These are phyloP conservation scores for Latheticus oryzae DNA, from an alignment of 2,888 invertebrate species.

Conservation along the genomic window DNA sequence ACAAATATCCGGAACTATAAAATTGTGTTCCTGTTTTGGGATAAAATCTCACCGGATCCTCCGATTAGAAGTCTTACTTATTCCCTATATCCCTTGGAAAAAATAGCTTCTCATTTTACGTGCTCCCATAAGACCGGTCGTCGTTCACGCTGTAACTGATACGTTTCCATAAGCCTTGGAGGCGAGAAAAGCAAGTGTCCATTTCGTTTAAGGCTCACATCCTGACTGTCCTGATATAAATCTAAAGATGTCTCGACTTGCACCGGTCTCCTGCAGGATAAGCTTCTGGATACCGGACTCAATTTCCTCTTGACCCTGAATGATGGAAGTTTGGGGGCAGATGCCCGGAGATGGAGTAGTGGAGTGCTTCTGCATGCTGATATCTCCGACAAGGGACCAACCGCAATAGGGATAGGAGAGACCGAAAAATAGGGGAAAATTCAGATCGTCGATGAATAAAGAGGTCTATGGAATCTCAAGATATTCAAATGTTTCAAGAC, in stretches of 20 bases:
- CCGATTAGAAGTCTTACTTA: conserved; percentile 34
- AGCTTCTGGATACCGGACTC: conserved; percentile 53
- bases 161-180: conserved; percentile 41
- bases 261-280: conserved; percentile 46
- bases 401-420: too few relatives aligned
- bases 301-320: conserved; percentile 52
- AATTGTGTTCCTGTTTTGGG: conserved; percentile 7
- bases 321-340: conserved; percentile 29
- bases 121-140: conserved; percentile 33
- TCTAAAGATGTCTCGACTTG: conserved; percentile 49
- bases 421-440: too few relatives aligned
- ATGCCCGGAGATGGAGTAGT: conserved; percentile 35
- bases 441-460: too few relatives aligned
- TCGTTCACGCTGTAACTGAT: conserved; percentile 39
- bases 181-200: conserved; percentile 51
- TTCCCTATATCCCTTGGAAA: conserved; percentile 32
- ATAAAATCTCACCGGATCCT: conserved; percentile 3
- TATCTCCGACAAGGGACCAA: too few relatives aligned
- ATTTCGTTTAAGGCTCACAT: conserved; percentile 51
- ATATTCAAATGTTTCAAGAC: too few relatives aligned
- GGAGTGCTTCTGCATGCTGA: conserved; percentile 19
- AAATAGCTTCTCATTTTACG: conserved; percentile 40
- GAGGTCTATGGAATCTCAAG: too few relatives aligned
- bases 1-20: too few relatives aligned
- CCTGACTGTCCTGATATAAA: conserved; percentile 54